Percentiles rank a stretch among this genome's conserved stretches.
Evolutionary conservation across 2,113 vertebrate genomes (phyloP).

Genomic region (Istiophorus platypterus): DNA sequence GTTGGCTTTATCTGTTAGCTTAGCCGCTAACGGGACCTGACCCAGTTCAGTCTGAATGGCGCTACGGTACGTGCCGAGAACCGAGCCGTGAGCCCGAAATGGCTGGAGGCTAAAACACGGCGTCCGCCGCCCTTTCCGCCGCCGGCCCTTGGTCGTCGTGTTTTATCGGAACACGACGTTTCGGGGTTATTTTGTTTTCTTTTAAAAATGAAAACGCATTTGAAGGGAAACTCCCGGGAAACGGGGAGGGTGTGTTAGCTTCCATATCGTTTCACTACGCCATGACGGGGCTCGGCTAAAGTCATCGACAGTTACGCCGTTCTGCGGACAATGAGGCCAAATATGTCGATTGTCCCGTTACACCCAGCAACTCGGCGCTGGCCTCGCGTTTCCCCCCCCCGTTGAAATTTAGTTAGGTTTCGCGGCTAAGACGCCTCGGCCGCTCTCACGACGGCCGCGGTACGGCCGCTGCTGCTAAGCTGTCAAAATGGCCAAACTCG

Average conservation of each 20-base stretch:
- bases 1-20: conserved; percentile 36
- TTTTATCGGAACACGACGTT: not conserved
- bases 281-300: conserved; percentile 48
- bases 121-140: fast-evolving
- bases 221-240: conserved; percentile 39
- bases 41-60: conserved; percentile 46
- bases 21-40: conserved; percentile 52
- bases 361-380: fast-evolving
- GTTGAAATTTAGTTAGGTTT: not conserved
- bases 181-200: too few relatives aligned
- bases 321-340: not conserved
- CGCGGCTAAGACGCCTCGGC: conserved; percentile 25
- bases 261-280: conserved; percentile 50
- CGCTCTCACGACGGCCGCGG: conserved; percentile 29
- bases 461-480: conserved; percentile 56
- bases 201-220: not conserved
- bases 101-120: not conserved
- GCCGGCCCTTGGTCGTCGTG: fast-evolving
- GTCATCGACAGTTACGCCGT: not conserved
- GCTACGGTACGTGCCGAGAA: not conserved
- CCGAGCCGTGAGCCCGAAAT: not conserved
- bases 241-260: conserved; percentile 65
- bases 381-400: fast-evolving
- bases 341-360: not conserved
- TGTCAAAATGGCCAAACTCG: conserved; percentile 78